Evolutionary conservation across 2,888 invertebrate genomes (phyloP).

Genomic region (Camptogramma bilineatum): DNA sequence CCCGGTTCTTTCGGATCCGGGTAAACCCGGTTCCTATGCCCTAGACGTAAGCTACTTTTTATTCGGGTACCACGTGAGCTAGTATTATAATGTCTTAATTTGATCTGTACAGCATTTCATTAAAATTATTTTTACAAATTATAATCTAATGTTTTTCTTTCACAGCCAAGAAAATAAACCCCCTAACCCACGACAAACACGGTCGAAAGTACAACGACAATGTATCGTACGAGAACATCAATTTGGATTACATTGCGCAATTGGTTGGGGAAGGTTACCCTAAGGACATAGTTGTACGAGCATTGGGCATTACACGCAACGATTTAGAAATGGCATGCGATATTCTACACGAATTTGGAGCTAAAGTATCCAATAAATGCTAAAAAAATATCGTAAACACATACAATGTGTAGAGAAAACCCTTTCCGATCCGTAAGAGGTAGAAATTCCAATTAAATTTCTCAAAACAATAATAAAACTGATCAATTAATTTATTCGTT

Average conservation of each 20-base stretch:
- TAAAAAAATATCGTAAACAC: conserved; percentile 47
- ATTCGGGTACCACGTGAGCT: too few relatives aligned
- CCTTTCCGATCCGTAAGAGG: too few relatives aligned
- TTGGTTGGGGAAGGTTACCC: conserved; percentile 96
- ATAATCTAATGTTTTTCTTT: conserved; percentile 30
- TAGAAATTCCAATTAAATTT: too few relatives aligned
- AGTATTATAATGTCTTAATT: too few relatives aligned
- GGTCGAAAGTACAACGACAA: conserved; percentile 80
- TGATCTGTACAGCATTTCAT: too few relatives aligned
- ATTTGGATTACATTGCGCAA: conserved; percentile 95
- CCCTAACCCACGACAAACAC: conserved; percentile 80
- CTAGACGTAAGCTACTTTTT: too few relatives aligned
- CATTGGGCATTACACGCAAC: conserved; percentile 96
- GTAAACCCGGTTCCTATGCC: too few relatives aligned
- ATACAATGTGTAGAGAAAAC: not conserved
- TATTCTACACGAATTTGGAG: conserved; percentile 95
- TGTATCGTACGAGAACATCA: conserved; percentile 94
- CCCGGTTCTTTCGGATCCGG: too few relatives aligned
- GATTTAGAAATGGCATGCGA: conserved; percentile 98
- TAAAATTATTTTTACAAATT: too few relatives aligned
- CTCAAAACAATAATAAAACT: too few relatives aligned
- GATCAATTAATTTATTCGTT: too few relatives aligned
- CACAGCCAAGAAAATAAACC: conserved; percentile 81
- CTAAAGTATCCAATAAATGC: conserved; percentile 76
- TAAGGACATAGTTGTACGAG: conserved; percentile 95